Evolutionary conservation across 2,113 vertebrate species (phyloP), one percentile per base, ranked within the genome.

Genomic region (Triplophysa dalaica): DNA sequence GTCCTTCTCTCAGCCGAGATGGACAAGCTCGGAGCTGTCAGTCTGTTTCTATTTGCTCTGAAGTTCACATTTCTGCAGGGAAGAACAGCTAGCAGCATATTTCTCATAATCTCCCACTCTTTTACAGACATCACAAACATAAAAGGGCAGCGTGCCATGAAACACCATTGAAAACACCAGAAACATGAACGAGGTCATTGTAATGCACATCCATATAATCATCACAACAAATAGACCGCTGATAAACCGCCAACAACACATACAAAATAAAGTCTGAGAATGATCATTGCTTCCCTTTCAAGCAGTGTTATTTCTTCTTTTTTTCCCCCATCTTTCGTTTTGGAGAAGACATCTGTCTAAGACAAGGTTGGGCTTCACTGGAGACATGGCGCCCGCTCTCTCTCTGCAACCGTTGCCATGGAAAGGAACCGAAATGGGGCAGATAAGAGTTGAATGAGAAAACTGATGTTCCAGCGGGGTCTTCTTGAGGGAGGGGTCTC

Each of bases 381-480:
- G 91, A 91, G 90, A 90, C 88, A 86, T 87, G 79, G 72, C 77
- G 81, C 81, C 82, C 22, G 29, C 85, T 80, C 80, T 80, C 86
- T 89, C 84, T 84, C 70, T 13, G 75, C 45, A 74, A 72, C 62
- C 33, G 89, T 91, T 90, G 88, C 90, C 86, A 91, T 91, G 86
- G 88, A 90, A 90, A 88, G 90, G 83, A 86, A 68, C 75, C 83
- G 86, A 93, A 92, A 90, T 91, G 90, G 91, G 88, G 88, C 91
- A 92, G 89, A 90, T 87, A 88, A 87, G 86, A 90, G 90, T 91
- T 91, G 90, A 87, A 82, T 87, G 85, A 85, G 89, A 87, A 88
- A 90, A 90, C 86, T 82, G 89, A 90, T 70, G 76, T 38, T 79
- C 60, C 48, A 81, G 24, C 13, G 43, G 64, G 70, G 67, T 65